A percentile compares a stretch with the other conserved stretches of the same genome.
Evolutionary conservation across 2,797 vertebrate species (phyloP).

Genomic region (Danio tinwini): DNA sequence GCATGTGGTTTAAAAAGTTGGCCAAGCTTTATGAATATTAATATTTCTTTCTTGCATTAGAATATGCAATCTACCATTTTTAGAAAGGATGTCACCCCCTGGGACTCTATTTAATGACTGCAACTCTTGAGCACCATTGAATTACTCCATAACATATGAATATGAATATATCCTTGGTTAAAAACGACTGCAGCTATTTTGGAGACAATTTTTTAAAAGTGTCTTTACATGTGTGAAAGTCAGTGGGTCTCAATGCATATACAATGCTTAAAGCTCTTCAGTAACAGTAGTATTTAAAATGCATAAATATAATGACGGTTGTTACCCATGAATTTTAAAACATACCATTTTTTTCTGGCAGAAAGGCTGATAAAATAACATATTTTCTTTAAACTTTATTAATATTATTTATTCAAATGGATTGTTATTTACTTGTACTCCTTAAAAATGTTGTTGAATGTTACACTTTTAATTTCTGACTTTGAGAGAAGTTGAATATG

Average conservation of each 20-base stretch:
- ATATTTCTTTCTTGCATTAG: slow-evolving; percentile 28
- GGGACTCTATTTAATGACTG: slow-evolving; percentile 50
- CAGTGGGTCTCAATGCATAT: slow-evolving; percentile 32
- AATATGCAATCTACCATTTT: slow-evolving; percentile 49
- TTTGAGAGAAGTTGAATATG: too few relatives aligned
- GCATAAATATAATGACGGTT: too few relatives aligned
- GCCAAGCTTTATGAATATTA: slow-evolving; percentile 33
- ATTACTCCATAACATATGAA: slow-evolving; percentile 44
- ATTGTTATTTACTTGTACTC: too few relatives aligned
- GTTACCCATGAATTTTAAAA: too few relatives aligned
- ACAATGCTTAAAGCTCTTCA: not conserved
- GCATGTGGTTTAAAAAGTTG: slow-evolving; percentile 40
- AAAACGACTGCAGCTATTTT: slow-evolving; percentile 24
- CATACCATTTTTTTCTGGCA: too few relatives aligned
- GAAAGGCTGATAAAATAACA: too few relatives aligned
- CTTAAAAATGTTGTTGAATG: too few relatives aligned
- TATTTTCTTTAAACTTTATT: too few relatives aligned
- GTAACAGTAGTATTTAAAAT: too few relatives aligned
- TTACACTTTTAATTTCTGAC: too few relatives aligned
- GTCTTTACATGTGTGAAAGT: not conserved
- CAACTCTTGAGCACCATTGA: slow-evolving; percentile 42
- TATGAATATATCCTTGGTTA: slow-evolving; percentile 47
- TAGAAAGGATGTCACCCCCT: slow-evolving; percentile 19
- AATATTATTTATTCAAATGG: too few relatives aligned
- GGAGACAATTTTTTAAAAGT: not conserved